These are phyloP conservation scores for Montipora capitata DNA, from an alignment of 92 coral and sea anemone species.

Conservation along the genomic window DNA sequence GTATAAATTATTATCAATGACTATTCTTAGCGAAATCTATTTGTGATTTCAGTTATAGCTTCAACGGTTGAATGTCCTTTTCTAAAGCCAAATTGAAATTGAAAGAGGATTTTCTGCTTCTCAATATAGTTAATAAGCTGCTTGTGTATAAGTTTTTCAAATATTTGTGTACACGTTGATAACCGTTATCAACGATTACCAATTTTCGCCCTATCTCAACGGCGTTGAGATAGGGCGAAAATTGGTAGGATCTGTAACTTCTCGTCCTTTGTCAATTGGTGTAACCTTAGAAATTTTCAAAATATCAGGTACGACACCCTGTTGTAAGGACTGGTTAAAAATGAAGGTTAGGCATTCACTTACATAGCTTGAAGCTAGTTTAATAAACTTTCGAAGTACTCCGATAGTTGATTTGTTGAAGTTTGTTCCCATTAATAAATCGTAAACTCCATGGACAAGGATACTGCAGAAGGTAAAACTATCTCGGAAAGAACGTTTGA, in stretches of 20 bases:
- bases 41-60: too few relatives aligned
- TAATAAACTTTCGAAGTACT: conserved; percentile 41
- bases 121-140: conserved; percentile 25
- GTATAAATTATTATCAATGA: neutral
- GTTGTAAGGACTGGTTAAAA: conserved; percentile 4
- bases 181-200: too few relatives aligned
- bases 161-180: conserved; percentile 63
- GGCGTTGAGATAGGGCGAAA: conserved; percentile 66
- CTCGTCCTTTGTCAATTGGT: conserved; percentile 56
- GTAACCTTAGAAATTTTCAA: conserved; percentile 66
- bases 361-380: conserved; percentile 55
- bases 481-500: conserved; percentile 65
- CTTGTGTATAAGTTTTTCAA: conserved; percentile 56
- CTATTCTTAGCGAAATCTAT: conserved; percentile 13
- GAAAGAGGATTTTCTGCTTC: too few relatives aligned
- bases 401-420: conserved; percentile 36
- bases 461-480: conserved; percentile 71
- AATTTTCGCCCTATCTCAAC: too few relatives aligned
- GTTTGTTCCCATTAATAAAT: neutral
- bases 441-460: conserved; percentile 49
- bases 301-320: conserved; percentile 61
- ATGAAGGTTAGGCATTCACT: neutral
- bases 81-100: too few relatives aligned
- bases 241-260: neutral
- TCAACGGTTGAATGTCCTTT: too few relatives aligned